phyloP scores from a whole-genome alignment of 37 sponge, comb jelly and placozoan genomes.

The Beroe forskalii region DNA sequence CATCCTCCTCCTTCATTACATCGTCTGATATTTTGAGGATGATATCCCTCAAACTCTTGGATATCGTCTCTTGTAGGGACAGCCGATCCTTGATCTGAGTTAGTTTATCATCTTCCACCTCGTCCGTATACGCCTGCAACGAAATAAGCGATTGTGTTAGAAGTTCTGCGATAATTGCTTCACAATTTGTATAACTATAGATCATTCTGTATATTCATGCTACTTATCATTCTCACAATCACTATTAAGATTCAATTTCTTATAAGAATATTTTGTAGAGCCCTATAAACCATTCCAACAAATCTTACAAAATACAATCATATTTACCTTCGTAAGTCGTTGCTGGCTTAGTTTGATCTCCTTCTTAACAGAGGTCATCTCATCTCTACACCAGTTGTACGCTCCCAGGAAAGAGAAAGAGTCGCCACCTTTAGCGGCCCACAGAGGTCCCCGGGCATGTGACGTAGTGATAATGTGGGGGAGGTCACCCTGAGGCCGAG shows the following conservation, averaged over 20 bases:
- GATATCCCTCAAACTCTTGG: neutral
- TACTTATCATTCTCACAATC: too few relatives aligned
- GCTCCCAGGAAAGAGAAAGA: slow-evolving; percentile 55
- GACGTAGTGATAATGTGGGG: slow-evolving; percentile 21
- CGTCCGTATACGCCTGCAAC: neutral
- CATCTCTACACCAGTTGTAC: slow-evolving; percentile 47
- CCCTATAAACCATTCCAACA: too few relatives aligned
- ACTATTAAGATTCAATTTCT: too few relatives aligned
- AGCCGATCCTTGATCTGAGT: neutral
- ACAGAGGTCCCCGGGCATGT: slow-evolving; percentile 33
- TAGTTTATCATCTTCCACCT: neutral
- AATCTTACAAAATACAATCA: too few relatives aligned
- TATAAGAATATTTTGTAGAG: too few relatives aligned
- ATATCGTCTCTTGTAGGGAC: neutral
- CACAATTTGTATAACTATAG: too few relatives aligned
- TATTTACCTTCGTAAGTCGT: slow-evolving; percentile 33
- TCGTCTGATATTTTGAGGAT: neutral
- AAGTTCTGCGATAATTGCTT: too few relatives aligned
- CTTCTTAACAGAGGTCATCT: neutral
- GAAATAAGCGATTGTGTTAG: too few relatives aligned
- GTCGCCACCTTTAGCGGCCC: neutral
- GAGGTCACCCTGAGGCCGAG: slow-evolving; percentile 47
- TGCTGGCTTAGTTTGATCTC: neutral
- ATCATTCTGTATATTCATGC: too few relatives aligned
- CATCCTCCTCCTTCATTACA: slow-evolving; percentile 13